Evolutionary conservation across 1,140 invertebrate species (phyloP).

Genomic region (Charaxes varanes): DNA sequence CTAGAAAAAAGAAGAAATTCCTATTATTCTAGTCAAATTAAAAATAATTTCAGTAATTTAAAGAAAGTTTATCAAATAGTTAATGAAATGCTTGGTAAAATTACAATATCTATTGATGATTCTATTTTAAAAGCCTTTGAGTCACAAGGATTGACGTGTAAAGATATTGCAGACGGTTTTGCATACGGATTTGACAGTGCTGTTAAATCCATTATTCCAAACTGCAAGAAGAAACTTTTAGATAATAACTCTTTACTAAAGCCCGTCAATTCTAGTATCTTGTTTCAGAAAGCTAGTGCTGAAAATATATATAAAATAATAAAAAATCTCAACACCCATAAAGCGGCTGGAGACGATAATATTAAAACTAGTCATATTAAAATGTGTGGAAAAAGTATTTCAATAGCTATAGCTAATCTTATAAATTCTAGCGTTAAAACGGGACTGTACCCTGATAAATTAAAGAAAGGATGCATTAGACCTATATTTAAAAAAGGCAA

Average conservation of each 20-base stretch:
- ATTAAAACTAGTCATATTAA: slow-evolving; percentile 25
- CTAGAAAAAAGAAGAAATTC: slow-evolving; percentile 25
- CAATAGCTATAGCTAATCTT: slow-evolving; percentile 20
- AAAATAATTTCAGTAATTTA: slow-evolving; percentile 20
- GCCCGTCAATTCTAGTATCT: slow-evolving; percentile 16
- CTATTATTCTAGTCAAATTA: slow-evolving; percentile 23
- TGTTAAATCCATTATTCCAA: slow-evolving; percentile 16
- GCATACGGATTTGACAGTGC: slow-evolving; percentile 16
- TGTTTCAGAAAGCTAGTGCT: slow-evolving; percentile 19
- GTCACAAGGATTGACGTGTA: slow-evolving; percentile 13
- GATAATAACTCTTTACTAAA: neutral
- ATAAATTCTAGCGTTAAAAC: slow-evolving; percentile 21
- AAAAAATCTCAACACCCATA: slow-evolving; percentile 16
- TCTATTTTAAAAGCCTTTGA: slow-evolving; percentile 22
- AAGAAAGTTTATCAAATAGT: slow-evolving; percentile 27
- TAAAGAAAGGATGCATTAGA: slow-evolving; percentile 25
- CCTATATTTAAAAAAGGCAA: slow-evolving; percentile 22
- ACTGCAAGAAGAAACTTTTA: slow-evolving; percentile 8
- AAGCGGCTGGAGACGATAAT: slow-evolving; percentile 24
- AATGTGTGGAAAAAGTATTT: slow-evolving; percentile 7
- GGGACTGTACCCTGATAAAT: slow-evolving; percentile 17
- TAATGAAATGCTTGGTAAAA: slow-evolving; percentile 25
- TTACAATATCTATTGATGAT: slow-evolving; percentile 23
- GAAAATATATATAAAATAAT: slow-evolving; percentile 20
- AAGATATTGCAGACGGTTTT: slow-evolving; percentile 24